Base-by-base conservation (phyloP, 2,797 vertebrate species). In the Poecilia gillii region DNA sequence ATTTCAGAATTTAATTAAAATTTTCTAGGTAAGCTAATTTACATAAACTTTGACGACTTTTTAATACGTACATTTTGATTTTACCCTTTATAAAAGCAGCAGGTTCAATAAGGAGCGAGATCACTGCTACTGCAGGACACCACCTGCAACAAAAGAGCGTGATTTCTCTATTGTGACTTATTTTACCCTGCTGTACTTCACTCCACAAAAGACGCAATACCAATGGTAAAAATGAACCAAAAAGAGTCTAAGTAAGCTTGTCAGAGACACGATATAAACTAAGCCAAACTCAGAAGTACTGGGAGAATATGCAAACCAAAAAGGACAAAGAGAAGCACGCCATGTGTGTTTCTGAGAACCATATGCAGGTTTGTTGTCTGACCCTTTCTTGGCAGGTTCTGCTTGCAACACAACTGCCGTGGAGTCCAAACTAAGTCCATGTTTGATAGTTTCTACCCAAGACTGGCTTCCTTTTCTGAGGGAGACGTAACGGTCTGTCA, bases 401-500 rank as follows among this genome's bases (percentile, higher is more conserved):
- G 72, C 64, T 80, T 80, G 83, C 72, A 84, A 87, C 82, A 88
- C 88, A 85, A 85, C 86, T 84, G 81, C 75, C 73, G 28, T 70
- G 46, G 79, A 90, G 87, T 18, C 6, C 73, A 57, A 87, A 81
- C 87, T 75, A 47, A 87, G 70, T 77, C 80, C 78, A 53, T 78
- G 82, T 85, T 90, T 7, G 75, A 84, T 73, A 66, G 84, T 87
- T 80, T 86, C 80, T 85, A 77, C 80, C 85, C 85, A 89, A 90
- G 89, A 84, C 70, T 82, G 78, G 57, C 70, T 76, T 81, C 81
- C 87, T 81, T 85, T 89, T 85, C 86, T 89, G 79, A 86, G 91
- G 85, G 90, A 87, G 83, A 80, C 81, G 80, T 88, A 90, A 91
- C 84, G 87, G 89, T 89, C 86, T 91, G 84, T 91, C 87, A 91